Conservation (phyloP, 2,888 invertebrate genomes). For the Sminthurides aquaticus region DNA sequence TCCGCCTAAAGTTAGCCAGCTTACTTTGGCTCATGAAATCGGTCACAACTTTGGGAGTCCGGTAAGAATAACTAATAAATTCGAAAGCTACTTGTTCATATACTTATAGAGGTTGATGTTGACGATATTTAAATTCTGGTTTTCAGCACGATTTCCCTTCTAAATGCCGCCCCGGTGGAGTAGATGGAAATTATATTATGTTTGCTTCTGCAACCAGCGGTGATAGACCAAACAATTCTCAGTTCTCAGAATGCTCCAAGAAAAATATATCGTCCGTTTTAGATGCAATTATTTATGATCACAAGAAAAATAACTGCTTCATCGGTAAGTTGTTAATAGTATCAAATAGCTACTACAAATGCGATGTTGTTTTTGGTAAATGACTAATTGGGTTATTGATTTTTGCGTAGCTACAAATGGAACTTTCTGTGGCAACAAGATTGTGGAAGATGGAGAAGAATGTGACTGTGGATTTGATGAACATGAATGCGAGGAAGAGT, state of each 20-base stretch:
- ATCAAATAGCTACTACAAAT: conserved; percentile 4
- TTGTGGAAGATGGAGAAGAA: conserved; percentile 94
- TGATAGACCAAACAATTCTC: conserved; percentile 93
- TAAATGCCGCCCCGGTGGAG: conserved; percentile 82
- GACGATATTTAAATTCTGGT: conserved; percentile 28
- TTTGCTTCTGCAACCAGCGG: conserved; percentile 98
- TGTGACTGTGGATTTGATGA: conserved; percentile 95
- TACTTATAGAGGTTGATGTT: background rate
- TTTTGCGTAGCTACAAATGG: conserved; percentile 73
- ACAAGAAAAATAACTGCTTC: conserved; percentile 88
- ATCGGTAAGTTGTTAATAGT: conserved; percentile 57
- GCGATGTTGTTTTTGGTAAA: background rate
- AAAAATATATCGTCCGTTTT: conserved; percentile 91
- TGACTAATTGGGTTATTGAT: too few species aligned
- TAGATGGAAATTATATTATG: conserved; percentile 97
- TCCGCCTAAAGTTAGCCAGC: conserved; percentile 92
- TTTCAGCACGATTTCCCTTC: conserved; percentile 85
- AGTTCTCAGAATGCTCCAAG: conserved; percentile 89
- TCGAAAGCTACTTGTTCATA: background rate
- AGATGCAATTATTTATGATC: conserved; percentile 75
- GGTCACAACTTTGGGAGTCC: conserved; percentile 99
- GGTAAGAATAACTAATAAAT: conserved; percentile 53
- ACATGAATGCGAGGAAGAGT: conserved; percentile 82
- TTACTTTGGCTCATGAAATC: conserved; percentile 95
- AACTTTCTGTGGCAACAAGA: conserved; percentile 98